Evolutionary conservation across 53 echinoderm and acorn worm species (phyloP), one percentile per base, ranked within the genome.

Genomic region (Luidia sarsii): DNA sequence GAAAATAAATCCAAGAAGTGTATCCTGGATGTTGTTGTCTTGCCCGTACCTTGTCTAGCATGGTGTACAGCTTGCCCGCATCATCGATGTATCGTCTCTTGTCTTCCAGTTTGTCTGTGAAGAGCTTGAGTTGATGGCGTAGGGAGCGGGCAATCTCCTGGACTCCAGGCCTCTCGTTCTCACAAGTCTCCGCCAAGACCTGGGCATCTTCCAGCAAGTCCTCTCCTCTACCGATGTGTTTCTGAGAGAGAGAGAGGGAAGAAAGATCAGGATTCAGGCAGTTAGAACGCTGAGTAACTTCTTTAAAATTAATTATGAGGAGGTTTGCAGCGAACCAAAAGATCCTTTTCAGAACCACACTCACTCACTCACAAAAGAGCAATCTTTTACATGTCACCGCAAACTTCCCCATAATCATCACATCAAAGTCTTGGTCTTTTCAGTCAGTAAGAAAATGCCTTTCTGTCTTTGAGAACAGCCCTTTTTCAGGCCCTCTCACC

Each of bases 161-260:
- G 39, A 88, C 55, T 9, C 73, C 75, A 7, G 55, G 37, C 23
- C 57, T 65, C 35, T 68, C 79, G 19, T 31, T 48, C 19, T 82
- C 72, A 28, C 62, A 59, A 25, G 51, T n/a, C 37, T 62, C 67
- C 0, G 79, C 43, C 21, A 92, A 51, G 49, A 52, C 64, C 50
- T 89, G 82, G 36, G 89, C 82, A 52, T 92, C 93, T 31, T 92
- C 93, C 46, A 92, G 30, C 2, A 94, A 81, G 71, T 94, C 94
- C 45, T 94, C 94, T 15, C 94, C 90, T 16, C 87, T 65, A 3
- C 90, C 90, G 14, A 87, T 84, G 24, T 87, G 84, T 94, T 94
- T 90, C 94, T 94, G 52, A 5, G n/a, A 64, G 79, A 27, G 29
- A 60, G 28, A 68, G 30, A 31, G 25, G 16, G 39, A 43, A 35